phyloP scores from a whole-genome alignment of 2,797 vertebrate genomes.

The Rhincodon typus region DNA sequence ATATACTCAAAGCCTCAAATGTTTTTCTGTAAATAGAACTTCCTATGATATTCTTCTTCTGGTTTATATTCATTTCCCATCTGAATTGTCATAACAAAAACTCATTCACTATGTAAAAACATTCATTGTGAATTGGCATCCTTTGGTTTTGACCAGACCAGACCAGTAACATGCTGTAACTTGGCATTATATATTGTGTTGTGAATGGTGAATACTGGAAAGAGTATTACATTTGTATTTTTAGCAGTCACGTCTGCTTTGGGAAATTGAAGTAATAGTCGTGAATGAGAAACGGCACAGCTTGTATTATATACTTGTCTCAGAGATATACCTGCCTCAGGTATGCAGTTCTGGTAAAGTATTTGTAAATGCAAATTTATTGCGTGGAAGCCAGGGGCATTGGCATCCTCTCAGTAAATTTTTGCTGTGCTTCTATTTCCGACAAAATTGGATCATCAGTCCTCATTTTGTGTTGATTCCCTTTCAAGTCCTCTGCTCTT shows the following conservation, averaged over 20 bases:
- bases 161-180: background rate
- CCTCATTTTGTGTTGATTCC: slow-evolving; percentile 15
- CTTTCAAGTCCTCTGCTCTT: slow-evolving; percentile 20
- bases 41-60: too few species aligned
- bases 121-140: too few species aligned
- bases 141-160: too few species aligned
- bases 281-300: background rate
- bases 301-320: background rate
- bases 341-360: background rate
- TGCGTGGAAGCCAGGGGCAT: slow-evolving; percentile 7
- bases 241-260: background rate
- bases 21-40: background rate
- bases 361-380: slow-evolving; percentile 22
- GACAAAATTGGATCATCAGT: slow-evolving; percentile 20
- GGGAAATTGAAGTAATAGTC: background rate
- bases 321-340: too few species aligned
- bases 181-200: background rate
- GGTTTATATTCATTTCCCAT: background rate
- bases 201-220: background rate
- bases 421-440: slow-evolving; percentile 26
- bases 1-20: background rate
- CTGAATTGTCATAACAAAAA: background rate
- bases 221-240: background rate
- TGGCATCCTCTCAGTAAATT: slow-evolving; percentile 22
- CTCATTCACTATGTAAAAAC: background rate